Evolutionary conservation across 2,888 invertebrate species (phyloP).

Genomic region (Hydrotaea diabolus): DNA sequence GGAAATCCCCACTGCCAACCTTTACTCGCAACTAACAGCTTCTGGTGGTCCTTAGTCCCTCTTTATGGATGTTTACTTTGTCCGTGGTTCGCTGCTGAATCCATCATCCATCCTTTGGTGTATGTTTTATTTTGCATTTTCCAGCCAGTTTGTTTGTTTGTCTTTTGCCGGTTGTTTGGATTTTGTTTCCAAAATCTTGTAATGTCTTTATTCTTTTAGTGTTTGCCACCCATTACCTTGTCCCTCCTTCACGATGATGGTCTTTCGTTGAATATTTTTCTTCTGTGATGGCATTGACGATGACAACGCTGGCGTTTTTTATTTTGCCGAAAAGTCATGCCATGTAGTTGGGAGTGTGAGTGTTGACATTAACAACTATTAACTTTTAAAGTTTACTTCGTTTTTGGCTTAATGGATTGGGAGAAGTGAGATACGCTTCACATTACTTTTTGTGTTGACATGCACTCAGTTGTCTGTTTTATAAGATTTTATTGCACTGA

Average conservation of each 20-base stretch:
- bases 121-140: slow-evolving; percentile 42
- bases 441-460: slow-evolving; percentile 52
- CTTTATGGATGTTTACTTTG: background rate
- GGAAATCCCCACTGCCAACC: background rate
- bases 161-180: slow-evolving; percentile 25
- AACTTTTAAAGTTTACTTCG: slow-evolving; percentile 48
- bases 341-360: slow-evolving; percentile 39
- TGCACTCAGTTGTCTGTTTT: slow-evolving; percentile 41
- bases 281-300: slow-evolving; percentile 55
- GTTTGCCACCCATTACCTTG: background rate
- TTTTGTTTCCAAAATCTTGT: background rate
- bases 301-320: slow-evolving; percentile 36
- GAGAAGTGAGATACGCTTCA: background rate
- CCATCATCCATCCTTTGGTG: slow-evolving; percentile 39
- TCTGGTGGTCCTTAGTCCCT: background rate
- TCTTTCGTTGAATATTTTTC: slow-evolving; percentile 36
- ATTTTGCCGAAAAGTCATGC: slow-evolving; percentile 44
- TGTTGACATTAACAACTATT: slow-evolving; percentile 65
- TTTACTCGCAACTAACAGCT: background rate
- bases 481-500: background rate
- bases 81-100: slow-evolving; percentile 10
- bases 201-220: slow-evolving; percentile 27
- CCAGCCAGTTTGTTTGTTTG: slow-evolving; percentile 35
- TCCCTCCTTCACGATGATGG: background rate
- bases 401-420: slow-evolving; percentile 9